Percentiles rank a stretch among this genome's conserved stretches.
These are phyloP conservation scores for Brassicogethes aeneus DNA, from an alignment of 2,888 invertebrate genomes.

Conservation along the genomic window DNA sequence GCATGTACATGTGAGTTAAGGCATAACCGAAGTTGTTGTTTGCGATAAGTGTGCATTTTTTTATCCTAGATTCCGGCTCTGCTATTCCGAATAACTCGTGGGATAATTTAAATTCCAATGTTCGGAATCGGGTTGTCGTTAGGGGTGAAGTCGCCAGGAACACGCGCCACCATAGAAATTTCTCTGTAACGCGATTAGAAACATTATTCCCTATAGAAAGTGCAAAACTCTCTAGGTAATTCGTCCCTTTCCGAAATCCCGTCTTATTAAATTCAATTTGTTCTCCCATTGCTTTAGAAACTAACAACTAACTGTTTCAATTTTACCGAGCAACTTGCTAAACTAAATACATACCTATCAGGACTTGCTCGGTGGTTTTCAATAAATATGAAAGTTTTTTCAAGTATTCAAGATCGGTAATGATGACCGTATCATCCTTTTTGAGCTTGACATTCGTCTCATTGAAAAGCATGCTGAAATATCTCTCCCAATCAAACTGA, in stretches of 20 bases:
- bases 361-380: slow-evolving; percentile 43
- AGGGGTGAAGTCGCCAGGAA: slow-evolving; percentile 56
- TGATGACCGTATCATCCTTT: slow-evolving; percentile 49
- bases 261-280: no score
- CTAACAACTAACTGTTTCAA: slow-evolving; percentile 1
- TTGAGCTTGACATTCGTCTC: slow-evolving; percentile 45
- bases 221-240: no score
- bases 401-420: slow-evolving; percentile 58
- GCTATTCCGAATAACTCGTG: slow-evolving; percentile 54
- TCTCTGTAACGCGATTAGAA: slow-evolving; percentile 42
- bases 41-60: slow-evolving; percentile 53
- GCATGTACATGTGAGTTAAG: slow-evolving; percentile 56
- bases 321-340: neutral
- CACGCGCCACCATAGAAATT: slow-evolving; percentile 65
- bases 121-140: slow-evolving; percentile 48
- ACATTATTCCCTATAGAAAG: slow-evolving; percentile 13
- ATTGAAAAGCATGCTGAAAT: slow-evolving; percentile 49
- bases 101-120: slow-evolving; percentile 56
- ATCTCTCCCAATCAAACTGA: slow-evolving; percentile 57
- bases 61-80: slow-evolving; percentile 55
- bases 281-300: no score
- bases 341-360: slow-evolving; percentile 45
- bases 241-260: no score
- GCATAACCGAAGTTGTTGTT: slow-evolving; percentile 59
- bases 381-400: slow-evolving; percentile 51